phyloP scores from a whole-genome alignment of 2,888 invertebrate genomes.

The Papilio elwesi region DNA sequence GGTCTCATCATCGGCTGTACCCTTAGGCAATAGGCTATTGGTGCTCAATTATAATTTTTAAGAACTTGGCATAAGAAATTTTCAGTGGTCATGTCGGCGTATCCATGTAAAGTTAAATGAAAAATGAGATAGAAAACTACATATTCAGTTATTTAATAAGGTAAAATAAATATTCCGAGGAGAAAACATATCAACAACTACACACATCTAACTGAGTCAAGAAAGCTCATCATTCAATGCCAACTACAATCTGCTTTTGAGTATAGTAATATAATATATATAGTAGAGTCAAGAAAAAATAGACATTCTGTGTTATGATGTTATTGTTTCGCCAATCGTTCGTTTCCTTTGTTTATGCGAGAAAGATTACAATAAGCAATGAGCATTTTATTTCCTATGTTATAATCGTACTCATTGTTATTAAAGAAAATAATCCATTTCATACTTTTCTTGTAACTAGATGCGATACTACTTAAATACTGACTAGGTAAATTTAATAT shows the following conservation, averaged over 20 bases:
- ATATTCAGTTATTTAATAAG: background rate
- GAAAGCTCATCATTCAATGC: background rate
- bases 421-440: too few species aligned
- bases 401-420: background rate
- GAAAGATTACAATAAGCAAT: background rate
- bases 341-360: background rate
- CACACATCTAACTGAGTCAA: slow-evolving; percentile 1
- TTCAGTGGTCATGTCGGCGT: too few species aligned
- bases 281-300: slow-evolving; percentile 1
- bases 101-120: background rate
- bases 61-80: too few species aligned
- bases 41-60: too few species aligned
- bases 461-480: too few species aligned
- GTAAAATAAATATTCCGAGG: background rate
- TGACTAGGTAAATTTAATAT: too few species aligned
- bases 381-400: background rate
- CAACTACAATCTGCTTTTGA: slow-evolving; percentile 11
- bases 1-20: too few species aligned
- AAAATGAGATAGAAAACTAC: background rate
- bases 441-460: too few species aligned
- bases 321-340: slow-evolving; percentile 10
- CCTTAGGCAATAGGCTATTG: too few species aligned
- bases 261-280: too few species aligned
- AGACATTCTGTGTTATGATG: slow-evolving; percentile 7
- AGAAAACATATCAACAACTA: slow-evolving; percentile 4